Base-by-base conservation (phyloP, 92 coral and sea anemone species). In the Umimayanthus chanpuru region DNA sequence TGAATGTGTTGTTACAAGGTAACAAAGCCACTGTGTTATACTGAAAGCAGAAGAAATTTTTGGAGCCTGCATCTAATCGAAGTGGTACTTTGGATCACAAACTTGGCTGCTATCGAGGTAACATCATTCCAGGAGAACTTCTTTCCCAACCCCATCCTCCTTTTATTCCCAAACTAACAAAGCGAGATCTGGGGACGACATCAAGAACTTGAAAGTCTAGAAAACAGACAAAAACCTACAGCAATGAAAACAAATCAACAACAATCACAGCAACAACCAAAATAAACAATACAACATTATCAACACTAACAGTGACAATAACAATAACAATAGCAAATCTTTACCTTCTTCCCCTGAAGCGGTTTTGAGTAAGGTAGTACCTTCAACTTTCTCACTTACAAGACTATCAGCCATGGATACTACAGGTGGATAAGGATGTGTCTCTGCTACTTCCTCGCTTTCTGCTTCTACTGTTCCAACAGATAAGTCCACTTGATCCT, bases 281-380 rank as follows among this genome's bases (percentile, higher is more conserved):
- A 20, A 76, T 16, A 30, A 71, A 5, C 1, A 71, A 30, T 26
- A 71, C 20, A 15, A 23, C 16, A 32, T 2, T 36, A 11, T 38
- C 39, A 39, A 36, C 11, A 41, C 39, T 18, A 20, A 9, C 80
- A 39, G 0, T 14, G 2, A 76, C 26, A 20, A 39, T 36, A 41
- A 53, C 20, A 53, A 15, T 15, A 53, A 53, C 18, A n/a, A n/a
- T n/a, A n/a, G n/a, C n/a, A 15, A 53, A 30, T 76, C 26, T 9
- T 40, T 61, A 81, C 85, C 85, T 81, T 81, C 85, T 53, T 32
- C 73, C 20, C 8, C 47, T 61, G 73, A 81, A 32, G 85, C 72
- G 38, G 71, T 40, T 81, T 58, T 81, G 36, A 78, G 64, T n/a
- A 47, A 53, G 32, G 82, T 44, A 50, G n/a, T 25, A 30, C 61